Evolutionary conservation across 2,797 vertebrate genomes (phyloP).

Genomic region (Leptoclinus maculatus): DNA sequence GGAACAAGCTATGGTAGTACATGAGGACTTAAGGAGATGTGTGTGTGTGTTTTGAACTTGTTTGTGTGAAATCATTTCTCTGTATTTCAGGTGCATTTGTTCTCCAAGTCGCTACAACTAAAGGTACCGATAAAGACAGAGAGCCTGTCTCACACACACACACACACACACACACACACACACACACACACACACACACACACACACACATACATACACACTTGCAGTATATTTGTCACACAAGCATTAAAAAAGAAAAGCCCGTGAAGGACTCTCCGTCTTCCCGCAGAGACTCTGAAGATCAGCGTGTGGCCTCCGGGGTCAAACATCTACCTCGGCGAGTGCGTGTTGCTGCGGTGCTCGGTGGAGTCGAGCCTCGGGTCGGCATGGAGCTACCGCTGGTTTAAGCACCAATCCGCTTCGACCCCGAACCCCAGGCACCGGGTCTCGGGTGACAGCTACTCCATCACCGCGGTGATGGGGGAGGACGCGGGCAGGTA

Average conservation of each 20-base stretch:
- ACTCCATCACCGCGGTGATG: constrained; percentile 63
- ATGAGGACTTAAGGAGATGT: too few species aligned
- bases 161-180: too few species aligned
- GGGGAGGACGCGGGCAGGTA: constrained; percentile 63
- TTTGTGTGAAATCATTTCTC: constrained; percentile 19
- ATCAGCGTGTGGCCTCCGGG: constrained; percentile 65
- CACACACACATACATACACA: too few species aligned
- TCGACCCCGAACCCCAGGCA: constrained; percentile 43
- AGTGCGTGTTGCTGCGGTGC: constrained; percentile 67
- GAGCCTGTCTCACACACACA: not conserved
- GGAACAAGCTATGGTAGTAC: too few species aligned
- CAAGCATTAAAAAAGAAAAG: not conserved
- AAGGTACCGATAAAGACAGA: constrained; percentile 56
- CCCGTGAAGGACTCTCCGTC: not conserved
- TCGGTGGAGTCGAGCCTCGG: constrained; percentile 37
- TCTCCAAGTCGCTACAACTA: constrained; percentile 28
- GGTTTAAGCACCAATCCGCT: constrained; percentile 47
- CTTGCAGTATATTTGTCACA: not conserved
- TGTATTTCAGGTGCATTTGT: constrained; percentile 68
- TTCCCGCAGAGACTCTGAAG: constrained; percentile 51
- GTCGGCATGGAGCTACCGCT: constrained; percentile 48
- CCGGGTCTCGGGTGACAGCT: constrained; percentile 56
- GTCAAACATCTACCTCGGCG: constrained; percentile 60
- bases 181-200: too few species aligned
- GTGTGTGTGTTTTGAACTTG: not conserved